phyloP scores from a whole-genome alignment of 2,797 vertebrate species.

The Cirrhinus molitorella region DNA sequence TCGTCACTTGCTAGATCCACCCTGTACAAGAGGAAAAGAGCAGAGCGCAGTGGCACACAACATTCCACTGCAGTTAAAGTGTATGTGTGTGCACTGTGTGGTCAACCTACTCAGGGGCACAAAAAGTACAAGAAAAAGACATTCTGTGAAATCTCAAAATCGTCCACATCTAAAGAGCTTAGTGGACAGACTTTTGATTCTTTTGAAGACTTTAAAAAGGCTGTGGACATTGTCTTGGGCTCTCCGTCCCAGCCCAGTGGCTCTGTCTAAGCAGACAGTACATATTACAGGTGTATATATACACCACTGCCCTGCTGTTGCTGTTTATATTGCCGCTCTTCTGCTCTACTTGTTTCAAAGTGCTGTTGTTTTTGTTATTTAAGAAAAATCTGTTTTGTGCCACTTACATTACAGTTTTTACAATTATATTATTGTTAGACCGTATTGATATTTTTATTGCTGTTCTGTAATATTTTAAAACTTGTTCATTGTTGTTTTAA shows the following conservation, averaged over 20 bases:
- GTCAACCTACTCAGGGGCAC: not conserved
- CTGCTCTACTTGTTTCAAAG: no score
- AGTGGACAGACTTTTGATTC: not conserved
- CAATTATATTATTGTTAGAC: no score
- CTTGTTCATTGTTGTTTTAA: no score
- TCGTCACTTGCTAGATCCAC: not conserved
- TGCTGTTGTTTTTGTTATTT: no score
- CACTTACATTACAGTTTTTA: no score
- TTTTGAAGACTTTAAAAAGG: not conserved
- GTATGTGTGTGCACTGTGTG: not conserved
- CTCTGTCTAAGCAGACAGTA: not conserved
- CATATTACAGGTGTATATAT: not conserved
- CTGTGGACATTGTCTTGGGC: not conserved
- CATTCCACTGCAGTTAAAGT: not conserved
- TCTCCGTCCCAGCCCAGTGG: not conserved
- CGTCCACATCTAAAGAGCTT: not conserved
- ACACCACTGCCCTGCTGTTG: not conserved
- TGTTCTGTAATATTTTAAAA: no score
- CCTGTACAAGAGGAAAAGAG: not conserved
- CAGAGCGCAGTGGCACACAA: not conserved
- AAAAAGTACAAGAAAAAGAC: conserved; percentile 4
- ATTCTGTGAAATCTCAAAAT: not conserved
- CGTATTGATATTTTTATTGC: no score
- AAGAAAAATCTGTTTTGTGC: no score
- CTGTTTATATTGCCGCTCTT: no score